These are phyloP conservation scores for Motacilla alba DNA, from an alignment of 2,113 vertebrate genomes.

Conservation along the genomic window DNA sequence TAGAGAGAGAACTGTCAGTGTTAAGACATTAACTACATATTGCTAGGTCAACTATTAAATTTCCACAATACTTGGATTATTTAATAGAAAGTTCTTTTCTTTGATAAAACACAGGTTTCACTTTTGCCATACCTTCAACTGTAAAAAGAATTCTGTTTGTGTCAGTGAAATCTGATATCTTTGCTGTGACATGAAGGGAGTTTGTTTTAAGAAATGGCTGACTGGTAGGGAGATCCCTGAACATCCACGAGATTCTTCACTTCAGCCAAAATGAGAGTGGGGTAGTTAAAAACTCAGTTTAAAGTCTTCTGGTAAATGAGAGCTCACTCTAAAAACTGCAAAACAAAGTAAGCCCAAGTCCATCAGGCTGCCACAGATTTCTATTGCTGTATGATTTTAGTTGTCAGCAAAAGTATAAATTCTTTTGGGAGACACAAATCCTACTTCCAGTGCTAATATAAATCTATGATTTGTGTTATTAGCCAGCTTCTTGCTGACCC, in stretches of 20 bases:
- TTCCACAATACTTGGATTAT: neutral
- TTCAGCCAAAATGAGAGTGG: neutral
- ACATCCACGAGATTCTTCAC: neutral
- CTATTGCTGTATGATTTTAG: neutral
- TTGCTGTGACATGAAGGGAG: neutral
- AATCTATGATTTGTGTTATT: neutral
- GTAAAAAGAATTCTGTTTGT: neutral
- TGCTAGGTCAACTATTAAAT: neutral
- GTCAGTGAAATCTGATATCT: neutral
- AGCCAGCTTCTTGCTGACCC: neutral
- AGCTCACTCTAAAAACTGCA: neutral
- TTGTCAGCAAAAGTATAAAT: neutral
- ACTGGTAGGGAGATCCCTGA: neutral
- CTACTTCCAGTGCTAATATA: neutral
- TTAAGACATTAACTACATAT: neutral
- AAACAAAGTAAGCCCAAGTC: neutral
- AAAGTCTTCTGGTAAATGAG: neutral
- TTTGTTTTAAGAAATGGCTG: neutral
- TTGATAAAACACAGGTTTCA: neutral
- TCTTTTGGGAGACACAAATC: neutral
- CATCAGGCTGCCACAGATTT: neutral
- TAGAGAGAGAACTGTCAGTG: neutral
- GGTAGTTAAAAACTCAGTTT: neutral
- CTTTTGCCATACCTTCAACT: neutral
- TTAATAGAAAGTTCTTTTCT: neutral